phyloP scores from a whole-genome alignment of 2,797 vertebrate species.

The Eremophila alpestris region DNA sequence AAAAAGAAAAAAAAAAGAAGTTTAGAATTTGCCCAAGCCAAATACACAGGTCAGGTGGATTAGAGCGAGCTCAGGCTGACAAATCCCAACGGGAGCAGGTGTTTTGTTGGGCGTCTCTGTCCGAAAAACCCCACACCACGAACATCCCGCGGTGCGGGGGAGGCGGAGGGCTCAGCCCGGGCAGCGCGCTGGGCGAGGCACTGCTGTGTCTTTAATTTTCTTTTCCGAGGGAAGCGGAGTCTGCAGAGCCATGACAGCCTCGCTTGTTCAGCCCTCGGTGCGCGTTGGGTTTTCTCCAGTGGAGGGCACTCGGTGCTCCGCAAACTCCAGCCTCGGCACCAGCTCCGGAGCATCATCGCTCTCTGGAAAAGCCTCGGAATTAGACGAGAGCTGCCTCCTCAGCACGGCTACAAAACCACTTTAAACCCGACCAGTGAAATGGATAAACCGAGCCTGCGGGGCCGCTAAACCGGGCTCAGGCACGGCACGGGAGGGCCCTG shows the following conservation, averaged over 20 bases:
- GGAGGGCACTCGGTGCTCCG: constrained; percentile 83
- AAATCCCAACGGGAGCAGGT: background rate
- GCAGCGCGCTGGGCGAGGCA: background rate
- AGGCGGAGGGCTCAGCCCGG: background rate
- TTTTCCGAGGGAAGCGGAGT: constrained; percentile 67
- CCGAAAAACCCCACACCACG: background rate
- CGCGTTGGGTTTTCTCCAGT: constrained; percentile 81
- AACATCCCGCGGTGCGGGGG: background rate
- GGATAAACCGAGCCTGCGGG: constrained; percentile 68
- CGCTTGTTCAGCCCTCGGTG: constrained; percentile 77
- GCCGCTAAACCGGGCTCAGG: constrained; percentile 64
- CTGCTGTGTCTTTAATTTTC: constrained; percentile 81
- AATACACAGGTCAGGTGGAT: background rate
- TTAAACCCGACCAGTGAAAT: constrained; percentile 72
- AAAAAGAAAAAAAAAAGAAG: background rate
- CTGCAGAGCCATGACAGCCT: constrained; percentile 81
- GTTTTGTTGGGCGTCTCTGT: background rate
- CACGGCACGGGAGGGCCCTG: constrained; percentile 43
- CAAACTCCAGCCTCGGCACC: constrained; percentile 78
- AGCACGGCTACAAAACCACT: constrained; percentile 77
- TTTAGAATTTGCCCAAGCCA: background rate
- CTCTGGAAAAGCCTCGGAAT: constrained; percentile 78
- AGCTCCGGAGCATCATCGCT: constrained; percentile 78
- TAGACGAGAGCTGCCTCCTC: constrained; percentile 78
- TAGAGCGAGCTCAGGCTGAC: background rate